Evolutionary conservation across 35 echinoderm and acorn worm genomes (phyloP).

Genomic region (Holothuria glaberrima): DNA sequence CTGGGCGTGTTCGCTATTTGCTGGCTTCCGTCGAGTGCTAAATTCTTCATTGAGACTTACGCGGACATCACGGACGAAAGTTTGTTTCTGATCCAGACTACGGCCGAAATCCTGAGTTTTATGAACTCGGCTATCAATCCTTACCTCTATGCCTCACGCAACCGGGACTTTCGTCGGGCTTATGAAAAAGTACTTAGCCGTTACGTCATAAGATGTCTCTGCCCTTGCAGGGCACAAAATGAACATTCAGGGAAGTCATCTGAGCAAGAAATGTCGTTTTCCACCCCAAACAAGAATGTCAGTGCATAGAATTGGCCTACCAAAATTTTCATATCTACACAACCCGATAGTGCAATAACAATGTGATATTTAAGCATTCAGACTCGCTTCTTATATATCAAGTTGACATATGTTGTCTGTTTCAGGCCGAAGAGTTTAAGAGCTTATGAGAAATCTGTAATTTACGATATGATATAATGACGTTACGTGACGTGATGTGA

Average conservation of each 20-base stretch:
- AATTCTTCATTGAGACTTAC: conserved; percentile 52
- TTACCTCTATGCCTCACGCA: conserved; percentile 43
- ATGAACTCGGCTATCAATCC: conserved; percentile 51
- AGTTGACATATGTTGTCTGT: too few species aligned
- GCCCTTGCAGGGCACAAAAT: not conserved
- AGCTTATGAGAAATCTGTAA: too few species aligned
- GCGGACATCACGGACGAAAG: conserved; percentile 13
- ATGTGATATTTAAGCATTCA: too few species aligned
- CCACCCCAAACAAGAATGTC: not conserved
- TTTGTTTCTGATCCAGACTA: conserved; percentile 44
- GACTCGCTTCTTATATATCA: too few species aligned
- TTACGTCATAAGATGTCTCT: conserved; percentile 4
- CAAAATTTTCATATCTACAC: too few species aligned
- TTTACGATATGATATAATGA: too few species aligned
- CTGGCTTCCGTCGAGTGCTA: conserved; percentile 46
- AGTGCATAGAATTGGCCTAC: too few species aligned
- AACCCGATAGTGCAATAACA: too few species aligned
- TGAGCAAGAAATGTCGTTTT: not conserved
- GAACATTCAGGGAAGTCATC: not conserved
- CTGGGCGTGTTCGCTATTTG: conserved; percentile 48
- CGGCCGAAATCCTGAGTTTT: conserved; percentile 47
- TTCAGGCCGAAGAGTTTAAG: too few species aligned
- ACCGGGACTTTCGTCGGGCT: conserved; percentile 22
- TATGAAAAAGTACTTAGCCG: conserved; percentile 25
- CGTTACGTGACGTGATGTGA: too few species aligned